Conservation (phyloP, 1,140 invertebrate genomes). For the Nylanderia fulva region DNA sequence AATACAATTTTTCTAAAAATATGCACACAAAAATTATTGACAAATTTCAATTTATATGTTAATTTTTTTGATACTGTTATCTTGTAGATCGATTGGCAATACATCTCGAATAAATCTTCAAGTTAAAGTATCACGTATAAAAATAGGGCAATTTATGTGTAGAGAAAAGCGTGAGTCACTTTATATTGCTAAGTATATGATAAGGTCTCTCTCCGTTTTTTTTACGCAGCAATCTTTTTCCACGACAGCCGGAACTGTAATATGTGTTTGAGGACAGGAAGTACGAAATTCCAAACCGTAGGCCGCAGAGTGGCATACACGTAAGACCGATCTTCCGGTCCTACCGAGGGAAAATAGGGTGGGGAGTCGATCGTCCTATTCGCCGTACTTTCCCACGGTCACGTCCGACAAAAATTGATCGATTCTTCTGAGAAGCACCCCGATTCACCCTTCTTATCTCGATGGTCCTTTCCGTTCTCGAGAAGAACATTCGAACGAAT, state of each 20-base stretch:
- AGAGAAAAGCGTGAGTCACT: neutral
- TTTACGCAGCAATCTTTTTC: slow-evolving; percentile 27
- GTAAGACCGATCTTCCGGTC: slow-evolving; percentile 73
- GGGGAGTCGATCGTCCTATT: slow-evolving; percentile 63
- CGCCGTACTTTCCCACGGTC: slow-evolving; percentile 73
- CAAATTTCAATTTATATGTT: neutral
- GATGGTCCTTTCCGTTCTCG: neutral
- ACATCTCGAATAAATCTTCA: neutral
- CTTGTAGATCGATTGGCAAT: neutral
- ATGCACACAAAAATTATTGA: neutral
- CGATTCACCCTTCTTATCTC: neutral
- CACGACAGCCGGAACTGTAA: slow-evolving; percentile 48
- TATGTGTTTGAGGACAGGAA: slow-evolving; percentile 71
- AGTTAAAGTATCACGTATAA: neutral
- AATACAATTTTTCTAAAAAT: neutral
- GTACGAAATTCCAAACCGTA: slow-evolving; percentile 80
- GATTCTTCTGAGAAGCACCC: neutral
- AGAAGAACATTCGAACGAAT: neutral
- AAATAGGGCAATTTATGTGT: neutral
- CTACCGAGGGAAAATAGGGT: slow-evolving; percentile 18
- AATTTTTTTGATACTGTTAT: neutral
- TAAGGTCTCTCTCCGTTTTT: slow-evolving; percentile 1
- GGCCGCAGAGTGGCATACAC: slow-evolving; percentile 62
- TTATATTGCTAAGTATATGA: slow-evolving; percentile 1
- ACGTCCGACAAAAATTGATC: slow-evolving; percentile 68